Base-by-base conservation (phyloP, 1,140 invertebrate genomes). In the Leptopilina boulardi region DNA sequence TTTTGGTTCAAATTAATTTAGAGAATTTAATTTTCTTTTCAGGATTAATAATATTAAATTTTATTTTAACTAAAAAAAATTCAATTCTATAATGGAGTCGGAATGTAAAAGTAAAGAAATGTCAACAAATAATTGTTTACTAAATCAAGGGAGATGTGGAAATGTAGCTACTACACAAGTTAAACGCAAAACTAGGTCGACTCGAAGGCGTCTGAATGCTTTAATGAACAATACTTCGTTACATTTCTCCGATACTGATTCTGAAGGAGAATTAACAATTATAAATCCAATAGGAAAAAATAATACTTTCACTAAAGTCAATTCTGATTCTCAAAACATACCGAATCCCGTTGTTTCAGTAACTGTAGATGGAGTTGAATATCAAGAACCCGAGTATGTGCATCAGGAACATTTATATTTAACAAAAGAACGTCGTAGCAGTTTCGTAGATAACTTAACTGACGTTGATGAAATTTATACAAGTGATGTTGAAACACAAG, bases 241-340 rank as follows among this genome's bases (percentile, higher is more conserved):
- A 0, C 89, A 91, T 11, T 91, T 91, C 44, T 91, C 90, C 10
- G 90, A 91, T 23, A 91, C 90, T 0, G 90, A 91, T 74, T 91
- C 89, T 2, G 90, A 91, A 42, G 90, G 90, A n/a, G 90, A 91
- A 51, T 76, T 91, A 0, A 71, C 76, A 0, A 72, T 82, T 5
- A 89, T 83, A 23, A 76, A 38, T 44, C 70, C 1, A 0, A 19
- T 51, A n/a, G 4, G 23, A 11, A 19, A 30, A 15, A 21, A 54
- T 47, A 41, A 71, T 0, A 59, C 1, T 2, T 18, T 34, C 3
- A 41, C 11, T 21, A 19, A 73, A 59, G 70, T 38, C 18, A 38
- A 71, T 11, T 15, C 9, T n/a, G 66, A 3, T 59, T 11, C 59
- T 5, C 23, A 38, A 42, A 51, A 56, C 9, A 73, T 76, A 0